phyloP scores from a whole-genome alignment of 1,140 invertebrate genomes.

The Phymorhynchus buccinoides region DNA sequence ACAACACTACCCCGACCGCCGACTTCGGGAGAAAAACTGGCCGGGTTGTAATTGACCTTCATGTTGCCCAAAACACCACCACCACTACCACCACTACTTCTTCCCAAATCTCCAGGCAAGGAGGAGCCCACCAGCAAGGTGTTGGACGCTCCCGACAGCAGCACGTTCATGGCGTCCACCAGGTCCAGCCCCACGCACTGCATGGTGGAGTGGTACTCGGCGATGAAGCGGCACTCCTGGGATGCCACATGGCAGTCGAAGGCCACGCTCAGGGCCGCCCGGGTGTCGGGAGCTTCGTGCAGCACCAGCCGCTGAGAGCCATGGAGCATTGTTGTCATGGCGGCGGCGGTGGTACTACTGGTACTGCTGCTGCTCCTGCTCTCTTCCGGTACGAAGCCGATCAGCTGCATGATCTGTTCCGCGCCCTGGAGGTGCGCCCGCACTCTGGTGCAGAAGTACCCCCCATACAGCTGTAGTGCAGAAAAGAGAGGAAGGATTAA shows the following conservation, averaged over 20 bases:
- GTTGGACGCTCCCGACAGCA: slow-evolving; percentile 3
- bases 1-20: too few relatives aligned
- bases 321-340: too few relatives aligned
- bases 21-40: neutral
- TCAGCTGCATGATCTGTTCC: slow-evolving; percentile 34
- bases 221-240: slow-evolving; percentile 29
- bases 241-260: slow-evolving; percentile 45
- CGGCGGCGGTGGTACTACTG: too few relatives aligned
- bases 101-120: neutral
- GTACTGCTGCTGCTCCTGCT: neutral
- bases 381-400: slow-evolving; percentile 30
- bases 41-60: neutral
- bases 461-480: slow-evolving; percentile 44
- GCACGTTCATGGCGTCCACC: slow-evolving; percentile 8
- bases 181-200: slow-evolving; percentile 18
- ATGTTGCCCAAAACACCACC: neutral
- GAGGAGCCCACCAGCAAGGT: neutral
- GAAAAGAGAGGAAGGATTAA: neutral
- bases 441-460: slow-evolving; percentile 43
- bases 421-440: slow-evolving; percentile 34
- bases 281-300: neutral
- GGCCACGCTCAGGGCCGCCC: slow-evolving; percentile 25
- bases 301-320: slow-evolving; percentile 12
- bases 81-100: too few relatives aligned
- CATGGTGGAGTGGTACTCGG: slow-evolving; percentile 36